Evolutionary conservation across 1,140 invertebrate genomes (phyloP), one percentile per base, ranked within the genome.

Genomic region (Drosophila pruinosa): DNA sequence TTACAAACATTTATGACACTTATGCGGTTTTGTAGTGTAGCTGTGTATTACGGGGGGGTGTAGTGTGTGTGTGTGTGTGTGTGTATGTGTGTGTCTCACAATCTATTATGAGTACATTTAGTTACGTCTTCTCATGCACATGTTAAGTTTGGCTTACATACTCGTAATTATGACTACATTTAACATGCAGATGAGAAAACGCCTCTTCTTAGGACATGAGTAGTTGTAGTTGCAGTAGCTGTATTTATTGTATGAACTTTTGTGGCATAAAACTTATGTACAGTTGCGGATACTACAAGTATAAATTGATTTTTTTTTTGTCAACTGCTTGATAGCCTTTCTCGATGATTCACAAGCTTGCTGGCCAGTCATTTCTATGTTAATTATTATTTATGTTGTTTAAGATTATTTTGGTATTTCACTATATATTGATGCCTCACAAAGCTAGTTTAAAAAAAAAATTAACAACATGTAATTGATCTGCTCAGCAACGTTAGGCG

Each of bases 401-500:
- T 12, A 12, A 12, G 4, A 19, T 10, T n/a, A 17, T 31, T 34
- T 17, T 28, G 7, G 41, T 45, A 21, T 39, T 45, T 34, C 10
- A 15, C 5, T 15, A 39, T 56, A 17, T 39, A 38, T 56, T 56
- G 41, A 52, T 56, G 53, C 21, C 53, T 71, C 22, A 45, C 45
- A 59, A 62, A 57, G 45, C 53, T 63, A 59, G 19, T 26, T 24
- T 28, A 63, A 73, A 53, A 59, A 63, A 63, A 63, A 72, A 58
- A 59, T 28, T 41, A 59, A 71, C 59, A 56, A 58, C 26, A 31
- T 5, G 28, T 31, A 50, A 53, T 38, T 45, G 47, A 69, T 72
- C 68, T 76, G 57, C 64, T 83, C 80, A 85, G 80, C 80, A 83
- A 72, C 80, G 80, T 75, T 79, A 81, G 81, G 81, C 81, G 81